These are phyloP conservation scores for Drosophila robusta DNA, from an alignment of 2,888 invertebrate species.

Conservation along the genomic window DNA sequence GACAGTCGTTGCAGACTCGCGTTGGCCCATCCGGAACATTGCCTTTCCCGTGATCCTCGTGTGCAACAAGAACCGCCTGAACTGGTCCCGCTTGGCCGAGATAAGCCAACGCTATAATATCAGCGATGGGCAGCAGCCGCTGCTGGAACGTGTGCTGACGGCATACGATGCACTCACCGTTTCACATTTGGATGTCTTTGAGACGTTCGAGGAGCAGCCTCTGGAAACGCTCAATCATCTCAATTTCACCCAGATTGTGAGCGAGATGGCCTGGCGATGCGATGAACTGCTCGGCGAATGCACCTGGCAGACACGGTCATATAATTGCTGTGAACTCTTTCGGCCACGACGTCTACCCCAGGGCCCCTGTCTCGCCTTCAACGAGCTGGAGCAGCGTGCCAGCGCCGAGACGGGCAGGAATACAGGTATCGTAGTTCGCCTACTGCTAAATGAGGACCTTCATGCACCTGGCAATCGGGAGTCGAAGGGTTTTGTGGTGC, in stretches of 20 bases:
- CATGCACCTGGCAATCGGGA: slow-evolving; percentile 63
- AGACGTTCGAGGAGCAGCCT: slow-evolving; percentile 12
- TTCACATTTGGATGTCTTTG: slow-evolving; percentile 68
- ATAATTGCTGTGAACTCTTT: slow-evolving; percentile 85
- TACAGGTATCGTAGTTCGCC: slow-evolving; percentile 63
- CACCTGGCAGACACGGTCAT: slow-evolving; percentile 83
- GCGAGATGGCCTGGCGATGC: slow-evolving; percentile 83
- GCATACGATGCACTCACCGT: slow-evolving; percentile 76
- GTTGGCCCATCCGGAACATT: slow-evolving; percentile 77
- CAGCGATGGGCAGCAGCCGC: slow-evolving; percentile 26
- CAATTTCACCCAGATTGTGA: slow-evolving; percentile 77
- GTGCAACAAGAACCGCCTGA: slow-evolving; percentile 83
- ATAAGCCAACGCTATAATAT: slow-evolving; percentile 64
- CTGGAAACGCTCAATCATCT: slow-evolving; percentile 71
- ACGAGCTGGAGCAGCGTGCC: slow-evolving; percentile 67
- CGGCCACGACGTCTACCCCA: slow-evolving; percentile 84
- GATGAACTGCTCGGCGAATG: slow-evolving; percentile 84
- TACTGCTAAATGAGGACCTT: slow-evolving; percentile 55
- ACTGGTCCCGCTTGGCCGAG: slow-evolving; percentile 79
- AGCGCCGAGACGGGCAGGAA: slow-evolving; percentile 49
- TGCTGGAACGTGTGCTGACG: slow-evolving; percentile 69
- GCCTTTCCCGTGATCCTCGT: slow-evolving; percentile 82
- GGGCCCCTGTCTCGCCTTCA: slow-evolving; percentile 85
- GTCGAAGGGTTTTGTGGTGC: slow-evolving; percentile 65
- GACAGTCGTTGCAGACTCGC: slow-evolving; percentile 79